A percentile compares a stretch with the other conserved stretches of the same genome.
Evolutionary conservation across 2,113 vertebrate species (phyloP).

Genomic region (Lipotes vexillifer): DNA sequence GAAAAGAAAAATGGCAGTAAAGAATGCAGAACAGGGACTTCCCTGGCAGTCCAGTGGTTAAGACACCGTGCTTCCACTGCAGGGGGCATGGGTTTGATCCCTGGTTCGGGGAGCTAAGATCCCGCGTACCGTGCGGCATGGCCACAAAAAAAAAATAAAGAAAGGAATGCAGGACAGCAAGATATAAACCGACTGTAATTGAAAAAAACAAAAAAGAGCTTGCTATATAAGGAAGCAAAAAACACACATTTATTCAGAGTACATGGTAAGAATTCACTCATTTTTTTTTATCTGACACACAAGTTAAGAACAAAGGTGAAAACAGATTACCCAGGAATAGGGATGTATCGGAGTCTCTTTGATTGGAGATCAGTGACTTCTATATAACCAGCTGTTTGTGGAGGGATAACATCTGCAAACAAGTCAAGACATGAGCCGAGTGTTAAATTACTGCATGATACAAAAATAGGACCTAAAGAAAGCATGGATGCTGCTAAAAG

Average conservation of each 20-base stretch:
- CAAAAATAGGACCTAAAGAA: neutral
- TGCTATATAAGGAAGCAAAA: slow-evolving; percentile 35
- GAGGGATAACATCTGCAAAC: slow-evolving; percentile 88
- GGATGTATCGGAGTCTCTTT: slow-evolving; percentile 95
- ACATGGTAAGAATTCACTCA: neutral
- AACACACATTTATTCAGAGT: neutral
- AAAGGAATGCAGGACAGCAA: neutral
- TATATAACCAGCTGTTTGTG: slow-evolving; percentile 89
- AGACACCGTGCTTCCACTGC: no score
- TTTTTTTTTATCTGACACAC: neutral
- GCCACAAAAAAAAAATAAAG: neutral
- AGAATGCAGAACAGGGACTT: neutral
- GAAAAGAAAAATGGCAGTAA: slow-evolving; percentile 42
- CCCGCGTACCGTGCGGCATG: no score
- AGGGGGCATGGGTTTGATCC: no score
- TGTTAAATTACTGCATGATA: neutral
- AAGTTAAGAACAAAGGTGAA: slow-evolving; percentile 41
- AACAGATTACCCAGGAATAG: slow-evolving; percentile 90
- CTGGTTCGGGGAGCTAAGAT: no score
- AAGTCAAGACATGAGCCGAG: slow-evolving; percentile 47
- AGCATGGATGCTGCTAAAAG: neutral
- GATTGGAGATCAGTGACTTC: slow-evolving; percentile 95
- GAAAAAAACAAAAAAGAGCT: neutral
- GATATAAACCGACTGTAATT: slow-evolving; percentile 28
- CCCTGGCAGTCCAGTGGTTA: no score